These are phyloP conservation scores for Eupithecia inturbata DNA, from an alignment of 2,888 invertebrate genomes.

Conservation along the genomic window DNA sequence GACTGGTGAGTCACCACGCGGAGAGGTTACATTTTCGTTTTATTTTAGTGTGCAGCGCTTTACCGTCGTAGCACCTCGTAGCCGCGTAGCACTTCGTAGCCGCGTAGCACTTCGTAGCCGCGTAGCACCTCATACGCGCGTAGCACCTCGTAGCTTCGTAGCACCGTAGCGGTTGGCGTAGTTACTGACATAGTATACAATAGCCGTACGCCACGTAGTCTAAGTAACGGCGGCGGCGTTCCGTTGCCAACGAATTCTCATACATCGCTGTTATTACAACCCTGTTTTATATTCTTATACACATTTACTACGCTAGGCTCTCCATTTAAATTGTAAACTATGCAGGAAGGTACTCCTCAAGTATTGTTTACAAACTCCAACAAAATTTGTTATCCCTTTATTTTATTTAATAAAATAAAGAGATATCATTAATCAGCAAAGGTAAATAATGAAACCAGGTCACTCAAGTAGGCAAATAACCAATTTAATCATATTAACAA, in stretches of 20 bases:
- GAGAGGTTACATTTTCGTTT: not conserved
- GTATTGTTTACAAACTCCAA: not conserved
- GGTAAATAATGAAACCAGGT: constrained; percentile 10
- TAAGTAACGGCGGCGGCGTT: constrained; percentile 14
- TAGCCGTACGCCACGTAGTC: constrained; percentile 32
- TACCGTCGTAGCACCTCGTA: not conserved
- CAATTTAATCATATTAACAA: constrained; percentile 28
- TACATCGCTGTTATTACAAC: constrained; percentile 22
- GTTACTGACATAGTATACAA: constrained; percentile 58
- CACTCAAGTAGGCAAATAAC: constrained; percentile 20
- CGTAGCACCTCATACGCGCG: constrained; percentile 23
- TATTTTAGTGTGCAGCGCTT: not conserved
- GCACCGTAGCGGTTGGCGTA: constrained; percentile 29
- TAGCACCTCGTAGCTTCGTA: not conserved
- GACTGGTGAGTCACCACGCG: not conserved
- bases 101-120: not conserved
- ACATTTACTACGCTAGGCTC: not conserved
- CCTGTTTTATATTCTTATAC: constrained; percentile 17
- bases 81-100: not conserved
- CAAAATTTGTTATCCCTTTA: too few species aligned
- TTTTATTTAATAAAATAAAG: constrained; percentile 1
- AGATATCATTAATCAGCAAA: constrained; percentile 6
- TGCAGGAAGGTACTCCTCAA: not conserved
- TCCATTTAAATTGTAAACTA: not conserved
- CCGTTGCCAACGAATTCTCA: constrained; percentile 21